Percentiles rank a stretch among this genome's conserved stretches.
phyloP scores from a whole-genome alignment of 2,113 vertebrate genomes.

The Ochotona princeps region DNA sequence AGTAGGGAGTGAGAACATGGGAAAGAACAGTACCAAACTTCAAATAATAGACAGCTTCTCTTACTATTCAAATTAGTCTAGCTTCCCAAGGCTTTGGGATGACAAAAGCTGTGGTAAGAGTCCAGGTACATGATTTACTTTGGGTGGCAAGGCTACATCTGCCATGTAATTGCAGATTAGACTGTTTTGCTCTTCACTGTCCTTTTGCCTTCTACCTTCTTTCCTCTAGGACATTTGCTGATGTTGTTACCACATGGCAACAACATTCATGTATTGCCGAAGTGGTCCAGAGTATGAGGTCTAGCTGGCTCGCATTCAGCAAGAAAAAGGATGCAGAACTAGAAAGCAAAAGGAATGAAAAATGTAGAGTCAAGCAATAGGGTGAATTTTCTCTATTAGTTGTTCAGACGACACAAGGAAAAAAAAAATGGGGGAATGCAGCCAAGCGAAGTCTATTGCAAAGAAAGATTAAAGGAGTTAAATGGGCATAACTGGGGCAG shows the following conservation, averaged over 20 bases:
- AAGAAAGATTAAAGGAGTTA: slow-evolving; percentile 74
- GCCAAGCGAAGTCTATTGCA: slow-evolving; percentile 69
- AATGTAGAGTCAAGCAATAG: slow-evolving; percentile 40
- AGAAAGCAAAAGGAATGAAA: slow-evolving; percentile 62
- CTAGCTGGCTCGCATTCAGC: slow-evolving; percentile 60
- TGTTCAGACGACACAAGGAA: slow-evolving; percentile 49
- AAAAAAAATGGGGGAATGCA: slow-evolving; percentile 26
- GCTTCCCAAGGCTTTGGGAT: not conserved
- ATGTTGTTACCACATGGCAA: slow-evolving; percentile 30
- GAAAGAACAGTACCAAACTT: slow-evolving; percentile 40
- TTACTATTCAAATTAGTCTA: slow-evolving; percentile 30
- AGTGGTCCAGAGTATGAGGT: slow-evolving; percentile 51
- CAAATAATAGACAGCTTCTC: slow-evolving; percentile 44
- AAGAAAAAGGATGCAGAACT: slow-evolving; percentile 44
- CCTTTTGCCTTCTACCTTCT: slow-evolving; percentile 55
- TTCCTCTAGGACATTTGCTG: slow-evolving; percentile 50
- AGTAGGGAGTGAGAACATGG: not conserved
- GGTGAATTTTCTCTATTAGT: slow-evolving; percentile 52
- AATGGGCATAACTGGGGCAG: slow-evolving; percentile 67
- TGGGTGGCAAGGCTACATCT: slow-evolving; percentile 9
- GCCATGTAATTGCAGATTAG: slow-evolving; percentile 49
- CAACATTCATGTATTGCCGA: slow-evolving; percentile 66
- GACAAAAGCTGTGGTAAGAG: slow-evolving; percentile 35
- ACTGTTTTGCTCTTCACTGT: slow-evolving; percentile 59
- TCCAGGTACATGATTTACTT: slow-evolving; percentile 32